Base-by-base conservation (phyloP, 1,140 invertebrate genomes). In the Pantala flavescens region DNA sequence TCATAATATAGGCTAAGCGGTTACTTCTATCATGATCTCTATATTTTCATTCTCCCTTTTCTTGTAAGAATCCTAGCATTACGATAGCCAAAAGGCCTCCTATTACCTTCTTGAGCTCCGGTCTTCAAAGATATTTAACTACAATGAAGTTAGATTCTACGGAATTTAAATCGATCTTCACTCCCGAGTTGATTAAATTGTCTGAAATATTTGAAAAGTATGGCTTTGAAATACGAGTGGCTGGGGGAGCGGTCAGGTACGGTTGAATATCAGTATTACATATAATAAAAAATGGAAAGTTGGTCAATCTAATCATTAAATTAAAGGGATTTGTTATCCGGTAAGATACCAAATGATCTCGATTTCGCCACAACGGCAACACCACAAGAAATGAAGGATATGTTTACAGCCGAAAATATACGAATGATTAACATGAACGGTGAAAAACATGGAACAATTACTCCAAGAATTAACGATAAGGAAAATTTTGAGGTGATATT, bases 361-460 rank as follows among this genome's bases (percentile, higher is more conserved):
- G 98, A 99, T 83, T 98, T 99, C 86, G 98, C 98, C 2, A 98
- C 97, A 11, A 93, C 91, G 49, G 98, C 98, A 7, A 99, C 97
- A 2, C 98, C 98, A 0, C 85, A 91, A 23, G 85, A 99, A 85
- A 99, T 99, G 96, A 98, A 97, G 83, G 86, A 90, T 73, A 95
- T 99, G 89, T 99, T 99, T 81, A 88, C 83, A 1, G 83, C 86
- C 72, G 95, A 98, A 86, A 84, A 91, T 72, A 87, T 99, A 23
- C 85, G 97, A 78, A 93, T 98, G 91, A 91, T 99, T 16, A 98
- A 99, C 83, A 86, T 86, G 28, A 95, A 91, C 78, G 98, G 98
- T 14, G 96, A 98, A 83, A 95, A 93, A 79, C 98, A 99, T 88
- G 98, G 98, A 0, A 99, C 98, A 3, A 93, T 99, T 73, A 99